These are phyloP conservation scores for Ophion slaviceki DNA, from an alignment of 2,888 invertebrate species.

Conservation along the genomic window DNA sequence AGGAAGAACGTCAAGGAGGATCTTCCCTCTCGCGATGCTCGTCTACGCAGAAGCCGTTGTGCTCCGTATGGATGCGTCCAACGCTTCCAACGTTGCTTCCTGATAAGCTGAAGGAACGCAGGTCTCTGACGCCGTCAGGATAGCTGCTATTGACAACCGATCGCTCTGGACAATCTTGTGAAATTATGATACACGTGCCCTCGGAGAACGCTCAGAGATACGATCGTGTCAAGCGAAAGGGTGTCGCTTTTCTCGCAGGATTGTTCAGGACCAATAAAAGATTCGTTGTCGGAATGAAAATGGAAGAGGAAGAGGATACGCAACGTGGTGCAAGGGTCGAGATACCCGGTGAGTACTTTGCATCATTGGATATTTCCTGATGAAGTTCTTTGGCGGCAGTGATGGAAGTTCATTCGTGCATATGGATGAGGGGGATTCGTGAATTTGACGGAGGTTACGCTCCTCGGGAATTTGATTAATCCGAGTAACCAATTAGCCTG, in stretches of 20 bases:
- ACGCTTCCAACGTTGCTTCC: not conserved
- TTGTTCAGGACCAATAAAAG: constrained; percentile 78
- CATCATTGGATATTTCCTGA: not conserved
- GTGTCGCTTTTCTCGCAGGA: constrained; percentile 78
- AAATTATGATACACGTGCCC: constrained; percentile 81
- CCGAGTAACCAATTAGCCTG: constrained; percentile 39
- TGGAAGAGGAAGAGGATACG: constrained; percentile 81
- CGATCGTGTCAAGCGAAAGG: constrained; percentile 81
- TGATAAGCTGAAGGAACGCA: not conserved
- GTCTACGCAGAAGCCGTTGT: constrained; percentile 26
- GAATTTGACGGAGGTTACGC: not conserved
- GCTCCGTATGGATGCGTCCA: constrained; percentile 46
- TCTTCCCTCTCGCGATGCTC: constrained; percentile 36
- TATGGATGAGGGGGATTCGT: not conserved
- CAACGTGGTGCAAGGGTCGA: constrained; percentile 78
- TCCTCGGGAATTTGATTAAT: constrained; percentile 26
- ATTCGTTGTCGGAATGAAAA: constrained; percentile 80
- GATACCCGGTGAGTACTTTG: constrained; percentile 76
- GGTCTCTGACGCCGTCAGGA: not conserved
- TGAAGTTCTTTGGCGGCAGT: not conserved
- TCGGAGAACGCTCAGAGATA: constrained; percentile 78
- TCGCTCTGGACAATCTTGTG: constrained; percentile 5
- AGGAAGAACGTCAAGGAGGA: constrained; percentile 26
- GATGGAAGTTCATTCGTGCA: no score
- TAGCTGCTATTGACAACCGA: not conserved